Conservation (phyloP, 2,888 invertebrate species). For the Ctenicera cuprea region DNA sequence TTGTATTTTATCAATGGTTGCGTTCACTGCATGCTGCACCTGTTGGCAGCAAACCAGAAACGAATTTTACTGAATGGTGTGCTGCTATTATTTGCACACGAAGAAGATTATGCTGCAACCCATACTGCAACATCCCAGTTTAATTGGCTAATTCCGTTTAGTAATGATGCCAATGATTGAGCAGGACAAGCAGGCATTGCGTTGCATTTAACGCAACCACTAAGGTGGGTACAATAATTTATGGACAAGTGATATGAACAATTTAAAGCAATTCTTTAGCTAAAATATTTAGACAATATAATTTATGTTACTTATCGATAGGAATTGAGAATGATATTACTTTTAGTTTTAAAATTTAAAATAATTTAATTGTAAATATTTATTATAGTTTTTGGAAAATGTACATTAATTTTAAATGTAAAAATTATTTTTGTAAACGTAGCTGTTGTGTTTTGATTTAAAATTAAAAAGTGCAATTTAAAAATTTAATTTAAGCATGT, state of each 20-base stretch:
- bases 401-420: conserved; percentile 45
- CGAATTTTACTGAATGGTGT: too few relatives aligned
- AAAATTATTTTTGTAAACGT: conserved; percentile 47
- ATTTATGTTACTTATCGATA: conserved; percentile 36
- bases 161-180: too few relatives aligned
- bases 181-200: too few relatives aligned
- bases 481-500: neutral
- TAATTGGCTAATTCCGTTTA: too few relatives aligned
- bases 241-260: conserved; percentile 13
- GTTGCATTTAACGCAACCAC: too few relatives aligned
- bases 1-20: neutral
- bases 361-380: conserved; percentile 41
- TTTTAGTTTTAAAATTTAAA: neutral
- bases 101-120: too few relatives aligned
- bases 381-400: conserved; percentile 27
- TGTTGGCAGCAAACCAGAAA: too few relatives aligned
- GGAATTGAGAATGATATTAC: conserved; percentile 38
- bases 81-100: too few relatives aligned
- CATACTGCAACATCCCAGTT: too few relatives aligned
- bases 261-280: conserved; percentile 31
- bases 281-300: conserved; percentile 43
- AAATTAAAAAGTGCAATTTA: neutral
- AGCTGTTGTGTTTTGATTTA: conserved; percentile 24
- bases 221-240: neutral
- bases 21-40: too few relatives aligned